Evolutionary conservation across 2,888 invertebrate species (phyloP).

Genomic region (Apodemia mormo): DNA sequence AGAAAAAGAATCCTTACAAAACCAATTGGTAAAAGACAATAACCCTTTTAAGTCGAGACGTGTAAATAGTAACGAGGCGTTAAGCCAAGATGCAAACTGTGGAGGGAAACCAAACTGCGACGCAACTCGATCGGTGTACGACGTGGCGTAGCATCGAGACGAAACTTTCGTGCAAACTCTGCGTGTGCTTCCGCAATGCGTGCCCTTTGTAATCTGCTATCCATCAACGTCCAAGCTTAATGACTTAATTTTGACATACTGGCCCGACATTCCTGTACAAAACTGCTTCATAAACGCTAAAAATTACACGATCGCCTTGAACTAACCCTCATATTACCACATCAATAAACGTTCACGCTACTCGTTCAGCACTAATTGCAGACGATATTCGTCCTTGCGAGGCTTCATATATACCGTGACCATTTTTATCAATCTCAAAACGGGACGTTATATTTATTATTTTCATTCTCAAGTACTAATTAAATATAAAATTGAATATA

Average conservation of each 20-base stretch:
- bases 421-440: not conserved
- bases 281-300: constrained; percentile 58
- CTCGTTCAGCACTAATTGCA: constrained; percentile 53
- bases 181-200: constrained; percentile 69
- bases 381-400: constrained; percentile 59
- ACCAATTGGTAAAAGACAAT: constrained; percentile 34
- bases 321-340: constrained; percentile 52
- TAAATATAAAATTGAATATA: too few species aligned
- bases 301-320: constrained; percentile 57
- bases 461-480: too few species aligned
- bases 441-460: not conserved
- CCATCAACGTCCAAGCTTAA: constrained; percentile 74
- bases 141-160: not conserved
- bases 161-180: constrained; percentile 51
- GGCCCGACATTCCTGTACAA: constrained; percentile 50
- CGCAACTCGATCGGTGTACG: constrained; percentile 28
- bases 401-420: constrained; percentile 54
- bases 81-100: constrained; percentile 43
- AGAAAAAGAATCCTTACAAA: constrained; percentile 4
- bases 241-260: constrained; percentile 74
- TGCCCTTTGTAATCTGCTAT: constrained; percentile 63
- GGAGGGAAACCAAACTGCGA: constrained; percentile 40
- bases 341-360: constrained; percentile 49
- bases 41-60: constrained; percentile 42
- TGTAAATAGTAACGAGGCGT: constrained; percentile 52